Base-by-base conservation (phyloP, 1,140 invertebrate species). In the Himalopsyche phryganea region DNA sequence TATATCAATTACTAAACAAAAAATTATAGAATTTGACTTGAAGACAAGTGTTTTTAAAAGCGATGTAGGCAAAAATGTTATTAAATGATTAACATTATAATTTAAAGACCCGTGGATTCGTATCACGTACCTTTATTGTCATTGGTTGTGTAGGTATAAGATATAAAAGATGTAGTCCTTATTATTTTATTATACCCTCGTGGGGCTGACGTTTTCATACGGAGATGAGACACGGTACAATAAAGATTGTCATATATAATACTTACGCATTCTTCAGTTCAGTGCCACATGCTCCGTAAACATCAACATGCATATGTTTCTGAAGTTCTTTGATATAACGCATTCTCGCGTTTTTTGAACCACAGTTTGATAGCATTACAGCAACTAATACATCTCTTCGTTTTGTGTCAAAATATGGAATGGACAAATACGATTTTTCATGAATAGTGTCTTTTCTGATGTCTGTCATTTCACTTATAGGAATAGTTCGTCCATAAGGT, bases 351-450 rank as follows among this genome's bases (percentile, higher is more conserved):
- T 83, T 85, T 1, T 50, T 67, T 0, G 74, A 70, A 0, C 69
- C 73, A 60, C 84, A 86, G 56, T 85, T 84, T 11, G 83, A 85
- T 0, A 75, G 80, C 68, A 85, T 68, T 20, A 83, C 74, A 1
- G 81, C 78, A 0, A 80, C 71, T 4, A 81, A 60, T 42, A 78
- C 78, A 15, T 68, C 71, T 44, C 66, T 62, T 38, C 68, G 68
- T 60, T 72, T 72, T 11, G 38, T 35, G 23, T 42, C 42, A n/a
- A n/a, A 53, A 51, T 50, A 63, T 23, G 52, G 42, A 36, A 58
- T 49, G 19, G 14, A 20, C 33, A 5, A 28, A 28, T 46, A 46
- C 6, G 23, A 28, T 28, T 28, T 28, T 28, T 9, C 23, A 9
- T 9, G n/a, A n/a, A n/a, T n/a, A 40, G 4, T 41, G 10, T 47